These are phyloP conservation scores for Corvus cornix DNA, from an alignment of 2,113 vertebrate genomes.

Conservation along the genomic window DNA sequence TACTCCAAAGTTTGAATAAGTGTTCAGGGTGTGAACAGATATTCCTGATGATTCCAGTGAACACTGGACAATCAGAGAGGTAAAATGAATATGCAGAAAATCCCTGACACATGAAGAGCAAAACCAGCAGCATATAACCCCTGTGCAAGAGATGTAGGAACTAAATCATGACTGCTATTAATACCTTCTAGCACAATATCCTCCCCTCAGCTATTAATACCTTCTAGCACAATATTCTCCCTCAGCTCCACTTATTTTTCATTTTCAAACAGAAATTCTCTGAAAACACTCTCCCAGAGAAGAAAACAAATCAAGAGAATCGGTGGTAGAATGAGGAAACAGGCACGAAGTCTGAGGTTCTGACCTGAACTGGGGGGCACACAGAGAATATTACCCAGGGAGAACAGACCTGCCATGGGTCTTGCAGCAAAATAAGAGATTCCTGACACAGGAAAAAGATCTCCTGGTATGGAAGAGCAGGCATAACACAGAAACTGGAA, in stretches of 20 bases:
- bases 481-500: not conserved
- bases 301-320: not conserved
- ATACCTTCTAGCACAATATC: not conserved
- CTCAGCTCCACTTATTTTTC: not conserved
- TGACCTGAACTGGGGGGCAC: not conserved
- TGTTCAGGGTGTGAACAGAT: not conserved
- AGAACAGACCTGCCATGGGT: not conserved
- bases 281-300: not conserved
- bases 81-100: not conserved
- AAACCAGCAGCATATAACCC: not conserved
- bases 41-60: not conserved
- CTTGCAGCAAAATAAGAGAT: not conserved
- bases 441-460: not conserved
- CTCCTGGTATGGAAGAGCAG: not conserved
- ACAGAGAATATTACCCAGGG: not conserved
- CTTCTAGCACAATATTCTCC: not conserved
- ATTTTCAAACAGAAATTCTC: not conserved
- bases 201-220: conserved; percentile 17
- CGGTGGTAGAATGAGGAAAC: not conserved
- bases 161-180: conserved; percentile 14
- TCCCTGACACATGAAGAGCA: not conserved
- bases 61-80: not conserved
- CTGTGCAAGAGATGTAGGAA: not conserved
- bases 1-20: not conserved
- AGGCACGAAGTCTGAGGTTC: not conserved